Evolutionary conservation across 2,888 invertebrate species (phyloP), one percentile per base, ranked within the genome.

Genomic region (Nomada fabriciana): DNA sequence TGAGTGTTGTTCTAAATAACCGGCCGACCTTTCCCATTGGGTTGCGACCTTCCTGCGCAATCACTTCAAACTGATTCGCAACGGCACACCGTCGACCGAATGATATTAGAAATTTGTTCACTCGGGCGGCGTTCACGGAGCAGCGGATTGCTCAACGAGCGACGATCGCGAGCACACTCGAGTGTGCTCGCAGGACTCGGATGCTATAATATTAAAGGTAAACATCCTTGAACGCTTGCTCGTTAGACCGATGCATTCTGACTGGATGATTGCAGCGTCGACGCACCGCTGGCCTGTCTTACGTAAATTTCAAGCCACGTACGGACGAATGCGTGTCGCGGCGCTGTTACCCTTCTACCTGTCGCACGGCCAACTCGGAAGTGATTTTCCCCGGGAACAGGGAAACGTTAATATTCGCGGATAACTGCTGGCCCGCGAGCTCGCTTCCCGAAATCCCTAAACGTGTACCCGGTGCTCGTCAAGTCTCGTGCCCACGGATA

Each of bases 261-360:
- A 70, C 77, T 76, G 74, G 69, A 76, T 72, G 68, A 82, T 73
- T 80, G 74, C 75, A 81, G 92, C 91, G 90, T 90, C 86, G 91
- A 86, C 87, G 83, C 90, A 89, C 87, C 83, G 82, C 80, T 61
- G 82, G 78, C 84, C 69, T 47, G 88, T 88, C 90, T 89, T 92
- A 92, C 91, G 93, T 92, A 91, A 92, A 93, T 92, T 92, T 89
- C 89, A 90, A 91, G 89, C 86, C 89, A 91, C 89, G 89, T 88
- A 90, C 86, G 84, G 85, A 89, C 87, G 89, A 92, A 92, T 90
- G 89, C 90, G 90, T 89, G 87, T 89, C 91, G 88, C 86, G 84
- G 82, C 88, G 86, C 88, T 87, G 86, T 80, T 86, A 85, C 84
- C 87, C 85, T 86, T 88, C 87, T 88, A 89, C 87, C 90, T 88